phyloP scores from a whole-genome alignment of 2,888 invertebrate species.

The Norana najaformis region DNA sequence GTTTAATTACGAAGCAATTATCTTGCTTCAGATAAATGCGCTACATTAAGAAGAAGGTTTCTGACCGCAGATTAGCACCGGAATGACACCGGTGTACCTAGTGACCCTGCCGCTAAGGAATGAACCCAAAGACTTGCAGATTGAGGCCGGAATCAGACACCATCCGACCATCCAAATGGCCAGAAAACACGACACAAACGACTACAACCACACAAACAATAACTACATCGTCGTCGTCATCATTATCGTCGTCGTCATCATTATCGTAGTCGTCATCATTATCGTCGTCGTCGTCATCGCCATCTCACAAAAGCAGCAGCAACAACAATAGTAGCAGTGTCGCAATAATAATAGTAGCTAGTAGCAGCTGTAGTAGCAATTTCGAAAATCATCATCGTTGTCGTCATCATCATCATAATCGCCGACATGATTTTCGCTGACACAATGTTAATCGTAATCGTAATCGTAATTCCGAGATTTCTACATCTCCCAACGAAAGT shows the following conservation, averaged over 20 bases:
- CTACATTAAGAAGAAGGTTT: not conserved
- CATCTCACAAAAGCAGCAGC: not conserved
- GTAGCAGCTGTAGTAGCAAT: not conserved
- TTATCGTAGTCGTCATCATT: not conserved
- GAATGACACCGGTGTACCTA: constrained; percentile 56
- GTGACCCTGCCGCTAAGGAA: constrained; percentile 56
- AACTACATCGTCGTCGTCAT: too few relatives aligned
- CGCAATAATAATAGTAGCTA: not conserved
- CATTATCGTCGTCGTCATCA: not conserved
- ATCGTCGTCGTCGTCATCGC: not conserved
- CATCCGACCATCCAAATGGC: constrained; percentile 60
- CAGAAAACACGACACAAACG: constrained; percentile 54
- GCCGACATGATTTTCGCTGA: too few relatives aligned
- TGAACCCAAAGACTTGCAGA: constrained; percentile 55
- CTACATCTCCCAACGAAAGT: too few relatives aligned
- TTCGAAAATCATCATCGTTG: too few relatives aligned
- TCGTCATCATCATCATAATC: not conserved
- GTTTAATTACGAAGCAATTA: too few relatives aligned
- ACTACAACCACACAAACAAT: constrained; percentile 47
- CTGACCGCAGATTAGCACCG: constrained; percentile 53
- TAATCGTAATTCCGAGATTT: too few relatives aligned
- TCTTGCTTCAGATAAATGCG: not conserved
- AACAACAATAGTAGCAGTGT: not conserved
- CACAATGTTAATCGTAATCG: too few relatives aligned
- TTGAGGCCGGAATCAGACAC: constrained; percentile 58